Percentiles rank a stretch among this genome's conserved stretches.
Evolutionary conservation across 1,140 invertebrate species (phyloP).

Genomic region (Monomorium pharaonis): DNA sequence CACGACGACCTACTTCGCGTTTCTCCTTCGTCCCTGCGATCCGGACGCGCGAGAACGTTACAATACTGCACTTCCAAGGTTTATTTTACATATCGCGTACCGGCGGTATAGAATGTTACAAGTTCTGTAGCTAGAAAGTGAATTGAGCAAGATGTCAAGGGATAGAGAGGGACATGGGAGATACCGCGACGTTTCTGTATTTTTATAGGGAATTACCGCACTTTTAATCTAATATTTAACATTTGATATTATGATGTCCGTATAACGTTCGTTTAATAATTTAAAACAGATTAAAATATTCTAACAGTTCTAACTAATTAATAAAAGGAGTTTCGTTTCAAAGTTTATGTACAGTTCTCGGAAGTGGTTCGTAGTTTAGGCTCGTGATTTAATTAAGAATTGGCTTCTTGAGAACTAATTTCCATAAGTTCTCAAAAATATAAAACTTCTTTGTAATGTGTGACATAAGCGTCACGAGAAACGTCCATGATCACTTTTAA

Average conservation of each 20-base stretch:
- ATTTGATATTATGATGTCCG: neutral
- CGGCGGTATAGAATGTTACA: neutral
- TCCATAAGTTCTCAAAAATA: neutral
- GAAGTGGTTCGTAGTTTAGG: neutral
- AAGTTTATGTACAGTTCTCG: neutral
- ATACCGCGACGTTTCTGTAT: neutral
- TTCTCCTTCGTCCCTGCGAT: constrained; percentile 13
- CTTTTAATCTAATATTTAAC: neutral
- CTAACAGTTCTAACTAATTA: neutral
- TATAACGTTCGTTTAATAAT: neutral
- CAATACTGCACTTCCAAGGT: constrained; percentile 6
- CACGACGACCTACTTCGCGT: constrained; percentile 58
- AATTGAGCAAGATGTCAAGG: neutral
- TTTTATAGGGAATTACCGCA: neutral
- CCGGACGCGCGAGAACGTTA: constrained; percentile 7
- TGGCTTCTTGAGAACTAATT: neutral
- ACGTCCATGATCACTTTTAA: neutral
- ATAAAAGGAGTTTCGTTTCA: neutral
- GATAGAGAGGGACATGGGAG: neutral
- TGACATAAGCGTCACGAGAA: neutral
- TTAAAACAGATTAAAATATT: neutral
- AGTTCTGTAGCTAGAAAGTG: neutral
- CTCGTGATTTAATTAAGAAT: neutral
- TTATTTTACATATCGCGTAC: constrained; percentile 19
- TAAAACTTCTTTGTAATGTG: neutral